Evolutionary conservation across 2,888 invertebrate species (phyloP).

Genomic region (Argyresthia goedartella): DNA sequence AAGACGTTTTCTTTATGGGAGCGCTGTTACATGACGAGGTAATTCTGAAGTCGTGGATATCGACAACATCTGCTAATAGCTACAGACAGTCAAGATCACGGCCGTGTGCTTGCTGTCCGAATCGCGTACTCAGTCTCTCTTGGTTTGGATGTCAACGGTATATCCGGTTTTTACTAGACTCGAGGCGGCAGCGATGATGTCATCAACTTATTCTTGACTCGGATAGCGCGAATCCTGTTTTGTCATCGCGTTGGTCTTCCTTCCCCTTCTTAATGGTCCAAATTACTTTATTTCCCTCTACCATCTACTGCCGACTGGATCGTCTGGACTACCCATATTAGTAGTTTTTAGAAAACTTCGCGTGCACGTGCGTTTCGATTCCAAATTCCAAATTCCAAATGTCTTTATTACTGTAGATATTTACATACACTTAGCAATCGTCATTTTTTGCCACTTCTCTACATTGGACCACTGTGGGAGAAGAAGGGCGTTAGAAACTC

Average conservation of each 20-base stretch:
- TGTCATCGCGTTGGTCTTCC: conserved; percentile 3
- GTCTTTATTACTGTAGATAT: too few species aligned
- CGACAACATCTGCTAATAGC: neutral
- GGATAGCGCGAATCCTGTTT: neutral
- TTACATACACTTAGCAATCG: too few species aligned
- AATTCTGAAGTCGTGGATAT: neutral
- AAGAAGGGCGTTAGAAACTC: too few species aligned
- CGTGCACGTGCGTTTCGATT: neutral
- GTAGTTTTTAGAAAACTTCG: too few species aligned
- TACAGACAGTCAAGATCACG: conserved; percentile 45
- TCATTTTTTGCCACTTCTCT: too few species aligned
- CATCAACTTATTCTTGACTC: conserved; percentile 23
- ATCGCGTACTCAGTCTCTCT: conserved; percentile 23
- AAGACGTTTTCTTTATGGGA: neutral
- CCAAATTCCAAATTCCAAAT: too few species aligned
- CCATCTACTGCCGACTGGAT: neutral
- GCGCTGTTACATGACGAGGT: neutral
- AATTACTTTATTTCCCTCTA: neutral
- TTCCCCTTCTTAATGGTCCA: conserved; percentile 1
- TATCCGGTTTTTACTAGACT: conserved; percentile 37
- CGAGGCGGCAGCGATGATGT: conserved; percentile 40
- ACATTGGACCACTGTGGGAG: too few species aligned
- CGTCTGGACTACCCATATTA: too few species aligned
- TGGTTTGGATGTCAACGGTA: conserved; percentile 28
- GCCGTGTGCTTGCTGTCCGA: conserved; percentile 52